Conservation (phyloP, 2,888 invertebrate species). For the Tridacna crocea region DNA sequence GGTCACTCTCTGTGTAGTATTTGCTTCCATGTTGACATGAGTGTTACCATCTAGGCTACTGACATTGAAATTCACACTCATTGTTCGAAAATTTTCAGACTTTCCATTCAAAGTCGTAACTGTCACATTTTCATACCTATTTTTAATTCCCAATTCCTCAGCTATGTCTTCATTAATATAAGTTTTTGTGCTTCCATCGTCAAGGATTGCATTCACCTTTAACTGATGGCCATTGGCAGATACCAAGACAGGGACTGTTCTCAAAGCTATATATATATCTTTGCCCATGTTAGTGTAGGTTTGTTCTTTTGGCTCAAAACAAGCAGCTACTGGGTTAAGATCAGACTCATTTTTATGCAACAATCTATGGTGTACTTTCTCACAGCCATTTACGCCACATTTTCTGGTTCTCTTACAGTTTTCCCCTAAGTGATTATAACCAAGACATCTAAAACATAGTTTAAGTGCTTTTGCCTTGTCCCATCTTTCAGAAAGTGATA, state of each 20-base stretch:
- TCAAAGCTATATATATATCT: slow-evolving; percentile 24
- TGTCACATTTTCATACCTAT: slow-evolving; percentile 26
- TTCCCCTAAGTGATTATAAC: slow-evolving; percentile 13
- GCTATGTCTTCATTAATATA: slow-evolving; percentile 49
- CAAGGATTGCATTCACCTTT: no score
- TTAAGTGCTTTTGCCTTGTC: slow-evolving; percentile 23
- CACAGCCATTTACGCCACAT: slow-evolving; percentile 27
- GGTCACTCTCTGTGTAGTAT: slow-evolving; percentile 38
- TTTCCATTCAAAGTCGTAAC: slow-evolving; percentile 39
- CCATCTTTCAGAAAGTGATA: no score
- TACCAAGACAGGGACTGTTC: slow-evolving; percentile 58
- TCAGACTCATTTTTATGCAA: slow-evolving; percentile 10
- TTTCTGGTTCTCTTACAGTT: background rate
- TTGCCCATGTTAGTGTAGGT: background rate
- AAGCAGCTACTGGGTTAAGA: background rate
- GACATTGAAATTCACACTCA: slow-evolving; percentile 25
- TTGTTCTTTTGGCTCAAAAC: slow-evolving; percentile 3
- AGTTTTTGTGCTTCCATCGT: no score
- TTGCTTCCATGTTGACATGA: slow-evolving; percentile 14
- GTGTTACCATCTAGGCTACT: slow-evolving; percentile 31
- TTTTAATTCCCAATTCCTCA: slow-evolving; percentile 22
- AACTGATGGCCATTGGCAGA: no score
- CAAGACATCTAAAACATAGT: slow-evolving; percentile 36
- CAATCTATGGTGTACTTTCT: slow-evolving; percentile 28
- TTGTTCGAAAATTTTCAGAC: slow-evolving; percentile 32